These are phyloP conservation scores for Gopherus evgoodei DNA, from an alignment of 2,113 vertebrate species.

Conservation along the genomic window DNA sequence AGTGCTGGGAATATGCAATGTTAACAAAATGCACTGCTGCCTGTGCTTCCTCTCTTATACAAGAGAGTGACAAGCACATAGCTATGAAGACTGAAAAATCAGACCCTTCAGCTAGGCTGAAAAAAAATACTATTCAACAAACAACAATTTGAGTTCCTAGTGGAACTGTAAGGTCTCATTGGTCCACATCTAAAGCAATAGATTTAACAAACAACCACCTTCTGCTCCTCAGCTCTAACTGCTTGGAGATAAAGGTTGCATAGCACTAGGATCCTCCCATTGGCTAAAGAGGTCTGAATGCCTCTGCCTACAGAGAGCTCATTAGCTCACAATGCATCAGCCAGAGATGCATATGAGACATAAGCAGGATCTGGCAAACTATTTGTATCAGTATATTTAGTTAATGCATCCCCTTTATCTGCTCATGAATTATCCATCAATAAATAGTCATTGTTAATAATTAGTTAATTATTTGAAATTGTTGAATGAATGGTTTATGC, in stretches of 20 bases:
- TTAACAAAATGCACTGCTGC: not conserved
- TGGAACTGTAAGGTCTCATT: not conserved
- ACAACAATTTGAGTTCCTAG: not conserved
- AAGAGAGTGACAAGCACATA: not conserved
- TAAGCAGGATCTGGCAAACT: not conserved
- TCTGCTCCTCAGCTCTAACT: not conserved
- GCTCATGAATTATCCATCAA: not conserved
- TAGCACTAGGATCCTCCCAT: not conserved
- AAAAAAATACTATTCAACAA: not conserved
- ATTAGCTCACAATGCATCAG: slow-evolving; percentile 9
- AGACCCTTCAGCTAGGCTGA: not conserved
- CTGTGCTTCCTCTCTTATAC: not conserved
- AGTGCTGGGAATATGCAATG: not conserved
- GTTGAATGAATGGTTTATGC: not conserved
- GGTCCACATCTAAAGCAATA: not conserved
- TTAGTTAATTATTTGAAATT: not conserved
- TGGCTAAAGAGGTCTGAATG: slow-evolving; percentile 13
- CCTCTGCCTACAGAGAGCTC: slow-evolving; percentile 6
- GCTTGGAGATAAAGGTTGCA: not conserved
- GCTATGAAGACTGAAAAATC: not conserved
- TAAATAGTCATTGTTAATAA: not conserved
- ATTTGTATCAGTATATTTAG: not conserved
- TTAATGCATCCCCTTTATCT: not conserved
- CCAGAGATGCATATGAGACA: not conserved
- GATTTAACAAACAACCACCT: slow-evolving; percentile 9